phyloP scores from a whole-genome alignment of 2,797 vertebrate species.

The Enteromius anoplus region DNA sequence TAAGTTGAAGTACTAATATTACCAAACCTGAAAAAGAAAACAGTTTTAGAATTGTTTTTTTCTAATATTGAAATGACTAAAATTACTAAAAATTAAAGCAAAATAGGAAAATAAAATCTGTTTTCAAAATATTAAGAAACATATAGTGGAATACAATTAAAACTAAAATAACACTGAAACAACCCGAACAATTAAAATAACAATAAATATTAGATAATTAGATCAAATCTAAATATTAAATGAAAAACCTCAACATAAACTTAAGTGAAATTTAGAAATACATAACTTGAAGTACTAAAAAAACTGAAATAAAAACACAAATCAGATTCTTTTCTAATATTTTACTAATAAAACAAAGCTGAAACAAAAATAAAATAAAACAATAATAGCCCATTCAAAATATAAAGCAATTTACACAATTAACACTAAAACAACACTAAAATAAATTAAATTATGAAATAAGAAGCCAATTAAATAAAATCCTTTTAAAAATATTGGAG shows the following conservation, averaged over 20 bases:
- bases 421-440: neutral
- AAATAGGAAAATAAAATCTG: neutral
- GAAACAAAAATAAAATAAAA: neutral
- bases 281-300: neutral
- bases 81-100: neutral
- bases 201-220: neutral
- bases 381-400: neutral
- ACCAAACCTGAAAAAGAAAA: neutral
- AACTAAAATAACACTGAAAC: neutral
- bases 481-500: neutral
- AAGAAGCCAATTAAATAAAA: neutral
- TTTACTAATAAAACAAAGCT: neutral
- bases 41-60: neutral
- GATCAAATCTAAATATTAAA: neutral
- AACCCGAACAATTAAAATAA: neutral
- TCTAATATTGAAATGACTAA: neutral
- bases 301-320: neutral
- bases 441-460: neutral
- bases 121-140: neutral
- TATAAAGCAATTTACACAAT: neutral
- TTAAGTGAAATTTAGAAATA: neutral
- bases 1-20: neutral
- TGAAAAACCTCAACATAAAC: neutral
- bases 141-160: neutral
- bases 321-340: neutral